Percentiles rank a stretch among this genome's conserved stretches.
Evolutionary conservation across 2,888 invertebrate species (phyloP).

Genomic region (Ceraclea dissimilis): DNA sequence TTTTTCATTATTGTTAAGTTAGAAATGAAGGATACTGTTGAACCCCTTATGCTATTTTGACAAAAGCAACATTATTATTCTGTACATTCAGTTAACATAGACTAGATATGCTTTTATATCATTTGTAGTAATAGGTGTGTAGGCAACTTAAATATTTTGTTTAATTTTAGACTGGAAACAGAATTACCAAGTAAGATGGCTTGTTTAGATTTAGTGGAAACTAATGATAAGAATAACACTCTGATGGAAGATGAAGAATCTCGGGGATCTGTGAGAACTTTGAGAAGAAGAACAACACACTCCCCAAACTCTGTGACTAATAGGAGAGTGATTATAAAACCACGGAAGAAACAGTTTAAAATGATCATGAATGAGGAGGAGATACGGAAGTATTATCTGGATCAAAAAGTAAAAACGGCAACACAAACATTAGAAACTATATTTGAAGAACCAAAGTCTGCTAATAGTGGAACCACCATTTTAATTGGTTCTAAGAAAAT

Average conservation of each 20-base stretch:
- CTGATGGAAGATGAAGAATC: conserved; percentile 9
- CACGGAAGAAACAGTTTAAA: conserved; percentile 39
- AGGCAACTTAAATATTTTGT: no score
- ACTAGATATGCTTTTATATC: no score
- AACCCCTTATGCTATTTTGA: no score
- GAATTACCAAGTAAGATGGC: conserved; percentile 45
- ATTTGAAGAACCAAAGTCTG: conserved; percentile 52
- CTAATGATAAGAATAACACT: neutral
- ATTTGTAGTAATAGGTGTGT: no score
- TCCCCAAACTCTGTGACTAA: conserved; percentile 34
- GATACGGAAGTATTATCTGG: conserved; percentile 50
- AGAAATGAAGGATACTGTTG: no score
- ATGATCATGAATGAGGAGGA: conserved; percentile 37
- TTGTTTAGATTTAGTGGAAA: conserved; percentile 43
- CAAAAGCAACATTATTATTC: no score
- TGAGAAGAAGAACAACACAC: conserved; percentile 17
- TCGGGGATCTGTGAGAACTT: conserved; percentile 24
- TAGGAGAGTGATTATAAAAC: conserved; percentile 44
- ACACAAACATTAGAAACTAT: conserved; percentile 51
- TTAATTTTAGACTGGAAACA: conserved; percentile 29
- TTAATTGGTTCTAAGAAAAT: conserved; percentile 48
- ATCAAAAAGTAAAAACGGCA: conserved; percentile 41
- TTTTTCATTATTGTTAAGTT: no score
- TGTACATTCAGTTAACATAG: no score
- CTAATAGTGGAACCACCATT: conserved; percentile 36